phyloP scores from a whole-genome alignment of 2,113 vertebrate genomes.

The Atrichornis clamosus region DNA sequence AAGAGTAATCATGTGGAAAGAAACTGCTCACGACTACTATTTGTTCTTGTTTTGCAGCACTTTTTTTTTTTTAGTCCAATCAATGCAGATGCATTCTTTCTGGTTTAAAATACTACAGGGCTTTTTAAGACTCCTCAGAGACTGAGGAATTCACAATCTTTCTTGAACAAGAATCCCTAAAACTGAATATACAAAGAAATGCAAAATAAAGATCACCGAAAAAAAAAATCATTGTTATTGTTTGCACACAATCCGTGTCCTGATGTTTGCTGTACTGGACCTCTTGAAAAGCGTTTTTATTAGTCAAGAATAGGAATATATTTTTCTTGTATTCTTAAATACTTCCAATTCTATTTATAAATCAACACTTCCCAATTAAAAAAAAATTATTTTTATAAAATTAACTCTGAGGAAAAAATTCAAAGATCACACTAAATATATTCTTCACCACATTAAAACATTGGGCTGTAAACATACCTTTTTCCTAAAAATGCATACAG shows the following conservation, averaged over 20 bases:
- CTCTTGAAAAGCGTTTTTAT: background rate
- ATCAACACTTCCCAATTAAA: background rate
- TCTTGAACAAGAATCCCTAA: background rate
- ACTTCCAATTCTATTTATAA: background rate
- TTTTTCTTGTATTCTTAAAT: background rate
- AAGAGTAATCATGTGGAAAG: slow-evolving; percentile 32
- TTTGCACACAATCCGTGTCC: background rate
- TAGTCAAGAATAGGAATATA: background rate
- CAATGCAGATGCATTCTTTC: background rate
- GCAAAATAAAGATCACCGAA: background rate
- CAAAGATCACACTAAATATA: background rate
- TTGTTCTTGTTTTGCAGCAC: background rate
- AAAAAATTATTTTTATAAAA: background rate
- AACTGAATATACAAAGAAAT: background rate
- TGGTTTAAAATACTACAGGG: background rate
- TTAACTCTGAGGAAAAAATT: background rate
- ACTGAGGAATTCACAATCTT: background rate
- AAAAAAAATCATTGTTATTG: background rate
- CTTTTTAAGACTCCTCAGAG: background rate
- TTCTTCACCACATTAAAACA: background rate
- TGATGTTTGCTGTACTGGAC: background rate
- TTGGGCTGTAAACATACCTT: background rate
- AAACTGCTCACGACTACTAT: background rate
- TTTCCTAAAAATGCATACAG: background rate
- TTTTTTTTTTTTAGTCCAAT: background rate